A percentile compares a stretch with the other conserved stretches of the same genome.
phyloP scores from a whole-genome alignment of 2,113 vertebrate genomes.

The Amphiprion percula region DNA sequence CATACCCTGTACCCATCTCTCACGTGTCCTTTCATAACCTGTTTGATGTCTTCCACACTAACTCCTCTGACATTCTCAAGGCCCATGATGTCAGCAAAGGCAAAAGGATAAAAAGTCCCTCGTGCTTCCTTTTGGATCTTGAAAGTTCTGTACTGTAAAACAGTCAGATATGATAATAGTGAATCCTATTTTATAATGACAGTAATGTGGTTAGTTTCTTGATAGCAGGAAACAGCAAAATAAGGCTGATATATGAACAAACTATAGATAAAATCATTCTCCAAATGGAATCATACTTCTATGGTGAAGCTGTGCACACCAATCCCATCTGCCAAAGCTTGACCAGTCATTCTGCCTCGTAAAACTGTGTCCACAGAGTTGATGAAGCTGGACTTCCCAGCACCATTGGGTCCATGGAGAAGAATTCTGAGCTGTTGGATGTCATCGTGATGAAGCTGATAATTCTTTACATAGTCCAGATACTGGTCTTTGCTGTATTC shows the following conservation, averaged over 20 bases:
- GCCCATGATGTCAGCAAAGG: background rate
- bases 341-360: background rate
- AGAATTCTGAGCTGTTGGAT: slow-evolving; percentile 13
- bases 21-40: background rate
- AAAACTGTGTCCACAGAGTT: slow-evolving; percentile 29
- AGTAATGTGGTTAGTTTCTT: background rate
- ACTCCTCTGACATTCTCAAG: background rate
- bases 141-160: slow-evolving; percentile 15
- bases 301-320: background rate
- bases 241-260: background rate
- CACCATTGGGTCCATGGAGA: slow-evolving; percentile 5
- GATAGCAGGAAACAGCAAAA: background rate
- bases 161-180: background rate
- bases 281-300: background rate
- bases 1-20: background rate
- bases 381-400: slow-evolving; percentile 45
- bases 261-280: background rate
- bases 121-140: background rate
- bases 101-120: background rate
- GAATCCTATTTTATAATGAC: too few relatives aligned
- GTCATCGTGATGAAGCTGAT: background rate
- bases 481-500: background rate
- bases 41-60: background rate
- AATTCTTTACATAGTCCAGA: background rate
- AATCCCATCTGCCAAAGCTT: background rate